A percentile compares a stretch with the other conserved stretches of the same genome.
Evolutionary conservation across 2,797 vertebrate genomes (phyloP).

Genomic region (Myotis planiceps): DNA sequence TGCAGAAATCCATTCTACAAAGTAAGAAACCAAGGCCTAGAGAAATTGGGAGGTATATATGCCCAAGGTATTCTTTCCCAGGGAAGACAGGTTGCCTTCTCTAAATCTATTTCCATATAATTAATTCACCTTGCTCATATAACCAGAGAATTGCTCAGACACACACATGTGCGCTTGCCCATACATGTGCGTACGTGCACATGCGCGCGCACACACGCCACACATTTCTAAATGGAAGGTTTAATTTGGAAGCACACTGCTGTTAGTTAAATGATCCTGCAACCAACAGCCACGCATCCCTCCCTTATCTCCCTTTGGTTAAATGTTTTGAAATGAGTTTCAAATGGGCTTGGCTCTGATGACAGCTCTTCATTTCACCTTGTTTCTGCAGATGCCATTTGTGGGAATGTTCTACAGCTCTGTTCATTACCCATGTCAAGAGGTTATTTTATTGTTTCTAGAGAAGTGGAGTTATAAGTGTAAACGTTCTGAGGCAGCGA

Average conservation of each 20-base stretch:
- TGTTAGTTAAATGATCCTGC: constrained; percentile 76
- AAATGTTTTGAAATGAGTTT: constrained; percentile 81
- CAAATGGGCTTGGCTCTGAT: constrained; percentile 65
- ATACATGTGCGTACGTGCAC: rapidly evolving
- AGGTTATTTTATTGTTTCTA: constrained; percentile 75
- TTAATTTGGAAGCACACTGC: constrained; percentile 70
- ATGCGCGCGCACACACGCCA: not conserved
- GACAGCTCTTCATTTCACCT: constrained; percentile 76
- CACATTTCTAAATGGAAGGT: constrained; percentile 63
- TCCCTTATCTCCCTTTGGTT: constrained; percentile 70
- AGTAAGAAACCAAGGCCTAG: not conserved
- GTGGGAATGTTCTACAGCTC: constrained; percentile 52
- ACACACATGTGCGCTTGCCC: not conserved
- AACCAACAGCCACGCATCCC: constrained; percentile 45
- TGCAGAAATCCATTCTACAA: not conserved
- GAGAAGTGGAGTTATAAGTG: constrained; percentile 46
- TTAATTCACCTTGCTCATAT: not conserved
- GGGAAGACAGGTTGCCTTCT: not conserved
- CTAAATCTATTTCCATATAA: constrained; percentile 27
- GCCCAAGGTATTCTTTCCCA: not conserved
- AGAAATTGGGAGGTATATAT: not conserved
- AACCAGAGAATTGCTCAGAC: not conserved
- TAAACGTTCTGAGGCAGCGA: constrained; percentile 65
- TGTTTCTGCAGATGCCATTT: constrained; percentile 66
- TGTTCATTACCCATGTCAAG: constrained; percentile 70